A percentile compares a stretch with the other conserved stretches of the same genome.
phyloP scores from a whole-genome alignment of 2,113 vertebrate genomes.

The Chelonoidis abingdonii region DNA sequence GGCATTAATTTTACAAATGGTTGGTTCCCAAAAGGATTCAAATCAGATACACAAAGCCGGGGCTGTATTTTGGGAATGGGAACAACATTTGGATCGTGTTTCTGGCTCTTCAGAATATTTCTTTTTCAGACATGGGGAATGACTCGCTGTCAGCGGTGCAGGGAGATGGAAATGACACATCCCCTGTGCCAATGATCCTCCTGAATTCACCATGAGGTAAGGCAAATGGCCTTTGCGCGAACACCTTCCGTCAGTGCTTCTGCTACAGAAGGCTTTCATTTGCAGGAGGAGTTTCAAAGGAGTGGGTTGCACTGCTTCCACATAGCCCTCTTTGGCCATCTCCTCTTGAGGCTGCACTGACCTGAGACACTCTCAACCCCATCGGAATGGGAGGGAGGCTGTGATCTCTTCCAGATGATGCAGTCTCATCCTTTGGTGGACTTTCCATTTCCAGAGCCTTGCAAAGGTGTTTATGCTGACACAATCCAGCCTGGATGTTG shows the following conservation, averaged over 20 bases:
- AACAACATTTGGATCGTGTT: not conserved
- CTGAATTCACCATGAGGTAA: not conserved
- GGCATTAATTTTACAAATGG: not conserved
- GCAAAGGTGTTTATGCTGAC: not conserved
- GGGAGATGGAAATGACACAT: not conserved
- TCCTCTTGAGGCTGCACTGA: not conserved
- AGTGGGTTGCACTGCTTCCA: too few species aligned
- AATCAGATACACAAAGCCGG: not conserved
- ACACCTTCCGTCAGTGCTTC: not conserved
- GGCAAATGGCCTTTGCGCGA: not conserved
- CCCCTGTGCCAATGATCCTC: not conserved
- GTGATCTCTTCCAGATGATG: not conserved
- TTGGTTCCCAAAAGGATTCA: not conserved
- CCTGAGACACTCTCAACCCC: not conserved
- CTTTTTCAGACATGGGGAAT: not conserved
- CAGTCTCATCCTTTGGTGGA: not conserved
- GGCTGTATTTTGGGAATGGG: not conserved
- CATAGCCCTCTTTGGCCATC: not conserved
- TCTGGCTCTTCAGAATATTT: not conserved
- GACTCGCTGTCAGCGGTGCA: fast-evolving
- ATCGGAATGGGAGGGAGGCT: not conserved
- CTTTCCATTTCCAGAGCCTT: not conserved
- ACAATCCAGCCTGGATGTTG: not conserved
- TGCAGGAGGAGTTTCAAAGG: not conserved
- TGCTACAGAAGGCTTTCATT: not conserved